Evolutionary conservation across 2,888 invertebrate genomes (phyloP), one percentile per base, ranked within the genome.

Genomic region (Crematogaster levior): DNA sequence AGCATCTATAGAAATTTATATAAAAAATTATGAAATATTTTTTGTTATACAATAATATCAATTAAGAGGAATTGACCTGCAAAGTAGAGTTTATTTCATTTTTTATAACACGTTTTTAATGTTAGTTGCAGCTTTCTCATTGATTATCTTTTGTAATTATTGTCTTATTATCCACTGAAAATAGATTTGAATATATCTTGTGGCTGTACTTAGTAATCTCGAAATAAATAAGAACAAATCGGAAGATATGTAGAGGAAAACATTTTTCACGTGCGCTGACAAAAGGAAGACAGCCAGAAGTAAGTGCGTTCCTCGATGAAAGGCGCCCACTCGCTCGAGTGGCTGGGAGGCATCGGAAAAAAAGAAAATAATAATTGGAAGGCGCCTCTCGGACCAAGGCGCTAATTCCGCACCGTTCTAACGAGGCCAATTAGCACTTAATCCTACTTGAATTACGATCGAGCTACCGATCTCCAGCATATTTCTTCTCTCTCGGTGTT

Each of bases 401-500:
- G 83, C 63, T 77, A 81, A 89, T 83, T 89, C 85, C 68, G 46
- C 85, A 81, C 79, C 82, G 85, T 86, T 87, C 88, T 85, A 90
- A 91, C 89, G 89, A 91, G 91, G 91, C 91, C 91, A 91, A 93
- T 92, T 92, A 92, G 84, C 90, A 92, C 91, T 93, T 92, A 92
- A 92, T 92, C 91, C 90, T 90, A 83, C 88, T 90, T 88, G 91
- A 92, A 92, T 92, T 92, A 92, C 88, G 90, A 92, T 90, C 87
- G 87, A 84, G 86, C 84, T 88, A 88, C 86, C 81, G 84, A 89
- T 85, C 86, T 46, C 30, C 51, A 53, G 24, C 30, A 61, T 77
- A 21, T 53, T 63, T 56, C n/a, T 70, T n/a, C 43, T 51, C 51
- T 58, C 48, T 56, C 79, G 34, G 56, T 81, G 48, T 82, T 83